Base-by-base conservation (phyloP, 2,888 invertebrate species). In the Ametastegia equiseti region DNA sequence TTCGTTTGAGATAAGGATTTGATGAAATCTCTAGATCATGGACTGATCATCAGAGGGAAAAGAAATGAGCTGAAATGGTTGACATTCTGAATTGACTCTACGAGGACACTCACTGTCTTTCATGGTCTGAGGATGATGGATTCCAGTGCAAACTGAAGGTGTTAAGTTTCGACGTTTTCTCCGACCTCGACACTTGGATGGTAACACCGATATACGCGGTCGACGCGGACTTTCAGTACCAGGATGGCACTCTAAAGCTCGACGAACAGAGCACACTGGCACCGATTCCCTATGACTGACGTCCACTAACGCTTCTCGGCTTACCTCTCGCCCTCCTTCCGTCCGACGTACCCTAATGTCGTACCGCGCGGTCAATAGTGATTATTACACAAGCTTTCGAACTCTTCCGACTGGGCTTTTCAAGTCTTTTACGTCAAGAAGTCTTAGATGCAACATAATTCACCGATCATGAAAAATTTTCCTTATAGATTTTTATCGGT, bases 211-310 rank as follows among this genome's bases (percentile, higher is more conserved):
- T 42, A n/a, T n/a, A 60, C 78, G 78, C 78, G 78, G 78, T 60
- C 36, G 78, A 57, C 78, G 78, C 78, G 78, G 45, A 78, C 33
- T 75, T 36, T 75, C 33, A 60, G 63, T 60, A n/a, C 63, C 78
- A 42, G 77, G 77, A 77, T 77, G 77, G 57, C 77, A 78, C 78
- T 63, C 78, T 45, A 30, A 30, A 75, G 78, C 63, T 63, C 57
- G 42, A 78, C 78, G 60, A 19, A 60, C 60, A 42, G 36, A 63
- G 60, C 78, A 63, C 63, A 78, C 78, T 78, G 78, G 60, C 78
- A 78, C 57, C 85, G 91, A 91, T 90, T 87, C 91, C 91, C 84
- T 91, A 91, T 85, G 88, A 91, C 86, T 91, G 90, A 88, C 87
- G 83, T 84, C 83, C 86, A 84, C 86, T 86, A 85, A 85, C 84